Conservation (phyloP, 2,888 invertebrate genomes). For the Encarsia formosa region DNA sequence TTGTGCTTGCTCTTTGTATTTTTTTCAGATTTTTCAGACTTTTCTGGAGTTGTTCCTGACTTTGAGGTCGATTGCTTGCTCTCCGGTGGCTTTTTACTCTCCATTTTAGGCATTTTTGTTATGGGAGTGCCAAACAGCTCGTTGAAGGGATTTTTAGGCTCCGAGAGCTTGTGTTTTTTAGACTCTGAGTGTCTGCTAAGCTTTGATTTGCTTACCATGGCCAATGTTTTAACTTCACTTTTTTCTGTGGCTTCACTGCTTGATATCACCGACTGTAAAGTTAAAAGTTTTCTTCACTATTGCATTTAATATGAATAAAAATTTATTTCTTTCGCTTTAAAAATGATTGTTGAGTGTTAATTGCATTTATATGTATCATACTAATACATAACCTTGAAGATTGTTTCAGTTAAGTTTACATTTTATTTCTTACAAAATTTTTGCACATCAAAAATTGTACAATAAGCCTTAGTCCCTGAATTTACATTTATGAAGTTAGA, state of each 20-base stretch:
- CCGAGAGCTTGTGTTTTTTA: slow-evolving; percentile 45
- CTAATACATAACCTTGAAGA: too few species aligned
- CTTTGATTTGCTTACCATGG: slow-evolving; percentile 70
- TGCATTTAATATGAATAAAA: too few species aligned
- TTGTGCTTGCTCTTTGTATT: slow-evolving; percentile 54
- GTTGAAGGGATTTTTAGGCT: slow-evolving; percentile 65
- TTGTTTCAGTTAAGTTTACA: too few species aligned
- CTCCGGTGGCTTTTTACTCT: slow-evolving; percentile 57
- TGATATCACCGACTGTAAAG: slow-evolving; percentile 39
- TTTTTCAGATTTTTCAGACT: slow-evolving; percentile 56
- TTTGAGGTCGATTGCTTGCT: slow-evolving; percentile 43
- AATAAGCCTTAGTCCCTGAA: too few species aligned
- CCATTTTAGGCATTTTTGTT: slow-evolving; percentile 66
- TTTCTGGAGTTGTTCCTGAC: slow-evolving; percentile 48
- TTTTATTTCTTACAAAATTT: too few species aligned
- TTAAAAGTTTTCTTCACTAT: slow-evolving; percentile 3
- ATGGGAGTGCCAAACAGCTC: slow-evolving; percentile 81
- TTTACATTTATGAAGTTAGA: too few species aligned
- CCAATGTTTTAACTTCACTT: slow-evolving; percentile 57
- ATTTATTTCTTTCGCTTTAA: too few species aligned
- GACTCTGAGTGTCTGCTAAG: slow-evolving; percentile 54
- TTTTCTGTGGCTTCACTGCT: slow-evolving; percentile 59
- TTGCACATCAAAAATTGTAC: too few species aligned
- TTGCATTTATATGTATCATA: too few species aligned
- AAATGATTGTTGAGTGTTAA: too few species aligned